Conservation (phyloP, 2,113 vertebrate genomes). For the Microtus oregoni region DNA sequence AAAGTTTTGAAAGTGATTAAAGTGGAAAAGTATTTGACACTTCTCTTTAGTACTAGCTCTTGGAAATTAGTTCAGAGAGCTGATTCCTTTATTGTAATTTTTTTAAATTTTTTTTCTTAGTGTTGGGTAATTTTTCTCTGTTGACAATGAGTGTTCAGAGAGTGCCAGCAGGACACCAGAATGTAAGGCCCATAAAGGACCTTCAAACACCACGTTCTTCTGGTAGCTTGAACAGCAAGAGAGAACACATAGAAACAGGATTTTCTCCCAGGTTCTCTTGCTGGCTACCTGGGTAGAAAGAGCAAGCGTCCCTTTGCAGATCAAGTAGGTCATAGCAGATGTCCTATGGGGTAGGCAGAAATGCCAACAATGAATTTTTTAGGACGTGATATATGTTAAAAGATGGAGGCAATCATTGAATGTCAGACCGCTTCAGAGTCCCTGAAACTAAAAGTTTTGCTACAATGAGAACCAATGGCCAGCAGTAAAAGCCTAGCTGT, state of each 20-base stretch:
- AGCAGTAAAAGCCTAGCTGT: background rate
- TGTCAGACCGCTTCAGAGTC: background rate
- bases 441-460: background rate
- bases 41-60: slow-evolving; percentile 34
- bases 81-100: background rate
- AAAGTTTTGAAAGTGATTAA: slow-evolving; percentile 74
- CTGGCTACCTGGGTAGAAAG: background rate
- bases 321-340: background rate
- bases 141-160: background rate
- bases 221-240: background rate
- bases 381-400: background rate
- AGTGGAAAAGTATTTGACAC: slow-evolving; percentile 65
- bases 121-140: background rate
- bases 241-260: too few species aligned
- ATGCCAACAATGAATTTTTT: background rate
- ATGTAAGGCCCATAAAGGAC: background rate
- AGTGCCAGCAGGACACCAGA: background rate
- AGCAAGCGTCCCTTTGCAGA: background rate
- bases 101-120: background rate
- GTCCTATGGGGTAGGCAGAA: background rate
- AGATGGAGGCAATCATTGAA: background rate
- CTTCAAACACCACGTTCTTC: background rate
- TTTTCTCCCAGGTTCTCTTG: background rate
- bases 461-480: accelerated
- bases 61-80: slow-evolving; percentile 50